Percentiles rank a stretch among this genome's conserved stretches.
phyloP scores from a whole-genome alignment of 2,797 vertebrate genomes.

The Apogon hyalosoma region DNA sequence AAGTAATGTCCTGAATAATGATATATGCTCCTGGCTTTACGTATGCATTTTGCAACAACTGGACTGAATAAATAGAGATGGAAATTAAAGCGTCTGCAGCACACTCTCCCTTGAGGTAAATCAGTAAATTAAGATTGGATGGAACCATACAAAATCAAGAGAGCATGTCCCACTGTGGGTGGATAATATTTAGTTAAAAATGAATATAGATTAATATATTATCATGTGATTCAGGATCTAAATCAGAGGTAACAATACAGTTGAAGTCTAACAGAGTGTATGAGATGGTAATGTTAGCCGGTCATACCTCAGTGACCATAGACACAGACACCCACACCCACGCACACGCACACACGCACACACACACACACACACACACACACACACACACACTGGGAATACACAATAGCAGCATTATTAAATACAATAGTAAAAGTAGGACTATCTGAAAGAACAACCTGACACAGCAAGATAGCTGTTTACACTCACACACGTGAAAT shows the following conservation, averaged over 20 bases:
- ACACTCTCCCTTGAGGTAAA: neutral
- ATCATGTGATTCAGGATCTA: too few relatives aligned
- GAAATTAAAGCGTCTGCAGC: constrained; percentile 32
- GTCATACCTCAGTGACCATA: neutral
- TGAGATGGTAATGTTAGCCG: neutral
- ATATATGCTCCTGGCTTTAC: constrained; percentile 45
- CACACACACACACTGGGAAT: constrained; percentile 3
- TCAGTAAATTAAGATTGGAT: too few relatives aligned
- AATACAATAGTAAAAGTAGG: too few relatives aligned
- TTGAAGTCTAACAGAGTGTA: neutral
- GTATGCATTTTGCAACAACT: constrained; percentile 32
- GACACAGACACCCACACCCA: neutral
- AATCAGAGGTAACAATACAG: neutral
- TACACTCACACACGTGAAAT: too few relatives aligned
- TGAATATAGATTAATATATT: too few relatives aligned
- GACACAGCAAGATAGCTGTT: too few relatives aligned
- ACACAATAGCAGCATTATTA: constrained; percentile 1
- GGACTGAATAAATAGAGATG: constrained; percentile 54
- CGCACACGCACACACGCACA: neutral
- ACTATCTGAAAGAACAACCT: too few relatives aligned
- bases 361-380: neutral
- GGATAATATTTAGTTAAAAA: too few relatives aligned
- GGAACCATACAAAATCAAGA: too few relatives aligned
- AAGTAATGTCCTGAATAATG: constrained; percentile 62
- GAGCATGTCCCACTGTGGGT: too few relatives aligned